Evolutionary conservation across 2,888 invertebrate species (phyloP), one percentile per base, ranked within the genome.

Genomic region (Ethmia dodecea): DNA sequence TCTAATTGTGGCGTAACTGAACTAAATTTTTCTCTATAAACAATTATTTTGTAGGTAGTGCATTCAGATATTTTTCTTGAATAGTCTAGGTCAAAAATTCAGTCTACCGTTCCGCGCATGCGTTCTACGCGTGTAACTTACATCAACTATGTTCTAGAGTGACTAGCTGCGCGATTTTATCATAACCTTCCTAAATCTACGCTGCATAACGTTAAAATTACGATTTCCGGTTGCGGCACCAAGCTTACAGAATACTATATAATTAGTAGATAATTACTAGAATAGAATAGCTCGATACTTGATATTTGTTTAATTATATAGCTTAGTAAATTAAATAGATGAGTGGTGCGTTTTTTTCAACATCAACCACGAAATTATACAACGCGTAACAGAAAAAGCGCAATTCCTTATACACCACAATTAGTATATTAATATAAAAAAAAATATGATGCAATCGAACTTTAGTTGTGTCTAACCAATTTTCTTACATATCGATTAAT

Each of bases 161-260:
- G 66, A 68, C 70, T 69, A 69, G 69, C 61, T 55, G 62, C 56
- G 52, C 43, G 40, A 45, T 52, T 49, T 39, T 11, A 16, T 45
- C 43, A 42, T 28, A 29, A 22, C 45, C 30, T 37, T 37, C 27
- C n/a, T 39, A n/a, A 22, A 22, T 22, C 22, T 22, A 22, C 22
- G n/a, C 8, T 22, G n/a, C 8, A n/a, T 20, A 22, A 22, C 22
- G 22, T n/a, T n/a, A n/a, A 22, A 22, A 15, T 30, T 13, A 11
- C 5, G 10, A 13, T 10, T 26, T 15, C 8, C n/a, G 14, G 16
- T 35, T 31, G 27, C 27, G 28, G 37, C 37, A 37, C 37, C 37
- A 37, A 37, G 37, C 37, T 37, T 37, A 15, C 11, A 18, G 22
- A n/a, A 22, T n/a, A 22, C n/a, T 22, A 3, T 22, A 8, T n/a